phyloP scores from a whole-genome alignment of 2,113 vertebrate species.

The Deroptyus accipitrinus region DNA sequence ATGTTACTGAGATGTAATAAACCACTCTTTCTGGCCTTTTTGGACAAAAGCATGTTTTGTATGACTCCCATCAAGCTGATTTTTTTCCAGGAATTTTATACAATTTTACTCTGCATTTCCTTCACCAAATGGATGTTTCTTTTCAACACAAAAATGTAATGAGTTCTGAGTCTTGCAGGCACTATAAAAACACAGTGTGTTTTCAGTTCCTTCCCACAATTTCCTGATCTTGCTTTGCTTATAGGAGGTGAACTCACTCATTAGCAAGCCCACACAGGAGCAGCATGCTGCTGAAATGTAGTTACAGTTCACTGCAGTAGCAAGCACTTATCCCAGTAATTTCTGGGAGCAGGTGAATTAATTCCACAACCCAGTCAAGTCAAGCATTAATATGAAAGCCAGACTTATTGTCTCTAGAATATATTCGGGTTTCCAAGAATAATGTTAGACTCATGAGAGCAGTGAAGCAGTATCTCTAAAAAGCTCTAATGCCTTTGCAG shows the following conservation, averaged over 20 bases:
- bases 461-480: background rate
- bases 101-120: background rate
- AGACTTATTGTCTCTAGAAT: background rate
- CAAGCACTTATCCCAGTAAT: background rate
- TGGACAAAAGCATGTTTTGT: background rate
- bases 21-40: background rate
- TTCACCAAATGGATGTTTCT: background rate
- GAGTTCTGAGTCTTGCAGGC: background rate
- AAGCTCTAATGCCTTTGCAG: background rate
- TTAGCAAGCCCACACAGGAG: slow-evolving; percentile 21
- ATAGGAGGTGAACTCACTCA: background rate
- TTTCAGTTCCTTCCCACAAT: slow-evolving; percentile 1
- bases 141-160: background rate
- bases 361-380: background rate
- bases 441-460: background rate
- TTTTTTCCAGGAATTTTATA: slow-evolving; percentile 5
- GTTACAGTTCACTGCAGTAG: background rate
- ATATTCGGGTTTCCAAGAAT: background rate
- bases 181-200: background rate
- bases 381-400: background rate
- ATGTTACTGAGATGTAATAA: background rate
- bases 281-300: background rate
- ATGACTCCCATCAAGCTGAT: background rate
- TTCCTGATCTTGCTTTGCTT: slow-evolving; percentile 6
- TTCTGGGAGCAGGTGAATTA: slow-evolving; percentile 27